Evolutionary conservation across 2,888 invertebrate genomes (phyloP).

Genomic region (Corythucha ciliata): DNA sequence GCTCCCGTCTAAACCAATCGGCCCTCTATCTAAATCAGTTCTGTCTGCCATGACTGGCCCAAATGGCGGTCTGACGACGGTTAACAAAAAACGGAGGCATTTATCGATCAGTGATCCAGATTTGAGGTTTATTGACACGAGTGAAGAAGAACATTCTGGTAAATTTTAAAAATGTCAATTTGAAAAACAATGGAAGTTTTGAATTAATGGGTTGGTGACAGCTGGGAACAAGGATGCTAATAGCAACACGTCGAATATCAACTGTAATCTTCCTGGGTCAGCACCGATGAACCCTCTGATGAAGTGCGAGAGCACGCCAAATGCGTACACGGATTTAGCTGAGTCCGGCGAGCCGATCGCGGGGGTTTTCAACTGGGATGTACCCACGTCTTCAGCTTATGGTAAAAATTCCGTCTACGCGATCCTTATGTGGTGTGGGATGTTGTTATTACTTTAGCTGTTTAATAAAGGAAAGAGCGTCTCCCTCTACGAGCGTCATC

Average conservation of each 20-base stretch:
- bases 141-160: conserved; percentile 41
- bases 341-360: conserved; percentile 41
- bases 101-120: conserved; percentile 57
- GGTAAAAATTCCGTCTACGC: conserved; percentile 1
- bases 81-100: conserved; percentile 56
- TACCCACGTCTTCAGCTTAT: conserved; percentile 41
- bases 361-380: conserved; percentile 50
- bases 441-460: not conserved
- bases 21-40: conserved; percentile 48
- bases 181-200: not conserved
- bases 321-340: conserved; percentile 18
- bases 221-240: conserved; percentile 30
- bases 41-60: conserved; percentile 73
- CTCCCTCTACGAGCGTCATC: conserved; percentile 75
- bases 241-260: conserved; percentile 29
- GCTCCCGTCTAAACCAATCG: conserved; percentile 53
- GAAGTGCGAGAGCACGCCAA: conserved; percentile 41
- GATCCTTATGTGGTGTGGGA: no score
- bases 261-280: conserved; percentile 39
- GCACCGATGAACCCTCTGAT: conserved; percentile 39
- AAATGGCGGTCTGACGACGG: conserved; percentile 66
- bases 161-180: not conserved
- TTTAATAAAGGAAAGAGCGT: conserved; percentile 45
- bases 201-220: not conserved
- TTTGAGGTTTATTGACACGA: conserved; percentile 61